Evolutionary conservation across 2,113 vertebrate species (phyloP).

Genomic region (Serilophus lunatus): DNA sequence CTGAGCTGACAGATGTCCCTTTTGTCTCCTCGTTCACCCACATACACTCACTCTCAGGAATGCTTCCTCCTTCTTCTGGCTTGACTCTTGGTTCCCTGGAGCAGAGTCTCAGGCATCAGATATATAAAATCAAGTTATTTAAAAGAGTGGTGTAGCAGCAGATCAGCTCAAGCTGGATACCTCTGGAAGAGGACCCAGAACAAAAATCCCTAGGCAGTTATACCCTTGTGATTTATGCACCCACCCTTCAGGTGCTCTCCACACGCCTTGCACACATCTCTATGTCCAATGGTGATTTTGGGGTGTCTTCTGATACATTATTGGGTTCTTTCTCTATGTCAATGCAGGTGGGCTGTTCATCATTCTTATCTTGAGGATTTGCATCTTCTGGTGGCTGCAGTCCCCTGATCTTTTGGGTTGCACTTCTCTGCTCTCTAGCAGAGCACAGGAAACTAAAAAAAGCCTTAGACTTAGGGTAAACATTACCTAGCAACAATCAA

Average conservation of each 20-base stretch:
- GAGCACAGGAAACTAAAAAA: rapidly evolving
- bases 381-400: neutral
- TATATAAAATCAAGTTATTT: neutral
- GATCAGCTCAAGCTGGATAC: neutral
- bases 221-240: neutral
- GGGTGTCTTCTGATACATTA: neutral
- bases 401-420: neutral
- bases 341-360: too few relatives aligned
- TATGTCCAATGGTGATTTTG: neutral
- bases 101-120: neutral
- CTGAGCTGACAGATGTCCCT: neutral
- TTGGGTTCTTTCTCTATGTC: neutral
- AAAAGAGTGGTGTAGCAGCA: neutral
- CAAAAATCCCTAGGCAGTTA: neutral
- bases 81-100: neutral
- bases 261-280: rapidly evolving
- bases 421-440: neutral
- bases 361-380: neutral
- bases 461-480: neutral
- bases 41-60: neutral
- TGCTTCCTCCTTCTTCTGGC: neutral
- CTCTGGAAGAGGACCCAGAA: neutral
- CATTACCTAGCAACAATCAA: neutral
- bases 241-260: neutral
- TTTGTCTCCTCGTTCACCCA: neutral